Conservation (phyloP, 92 coral and sea anemone genomes). For the Phymanthus crucifer region DNA sequence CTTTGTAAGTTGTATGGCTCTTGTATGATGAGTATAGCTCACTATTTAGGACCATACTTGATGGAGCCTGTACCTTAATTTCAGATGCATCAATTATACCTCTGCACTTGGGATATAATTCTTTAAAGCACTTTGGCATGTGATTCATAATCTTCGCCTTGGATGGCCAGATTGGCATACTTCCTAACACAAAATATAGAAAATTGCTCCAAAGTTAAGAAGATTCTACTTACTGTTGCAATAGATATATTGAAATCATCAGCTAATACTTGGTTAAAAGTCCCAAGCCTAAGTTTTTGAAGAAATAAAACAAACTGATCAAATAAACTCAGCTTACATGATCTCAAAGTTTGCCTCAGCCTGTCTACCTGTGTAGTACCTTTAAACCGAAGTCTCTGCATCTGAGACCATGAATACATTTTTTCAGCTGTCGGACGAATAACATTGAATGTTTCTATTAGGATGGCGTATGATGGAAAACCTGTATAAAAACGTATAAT, state of each 20-base stretch:
- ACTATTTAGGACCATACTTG: too few species aligned
- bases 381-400: conserved; percentile 30
- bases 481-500: conserved; percentile 30
- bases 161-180: conserved; percentile 53
- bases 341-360: not conserved
- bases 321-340: conserved; percentile 44
- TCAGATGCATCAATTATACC: conserved; percentile 59
- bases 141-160: conserved; percentile 30
- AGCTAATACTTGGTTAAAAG: conserved; percentile 37
- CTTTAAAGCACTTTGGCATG: conserved; percentile 43
- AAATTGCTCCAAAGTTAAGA: conserved; percentile 52
- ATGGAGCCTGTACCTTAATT: too few species aligned
- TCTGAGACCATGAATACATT: conserved; percentile 50
- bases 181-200: conserved; percentile 52
- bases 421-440: conserved; percentile 41
- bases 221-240: conserved; percentile 38
- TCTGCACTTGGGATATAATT: conserved; percentile 45
- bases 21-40: too few species aligned
- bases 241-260: conserved; percentile 31
- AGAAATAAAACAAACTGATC: conserved; percentile 46
- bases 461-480: conserved; percentile 30
- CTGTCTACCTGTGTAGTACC: not conserved
- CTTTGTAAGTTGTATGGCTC: conserved; percentile 56
- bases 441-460: conserved; percentile 20
- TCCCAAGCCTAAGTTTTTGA: conserved; percentile 36